phyloP scores from a whole-genome alignment of 2,888 invertebrate genomes.

The Gymnocheta viridis region DNA sequence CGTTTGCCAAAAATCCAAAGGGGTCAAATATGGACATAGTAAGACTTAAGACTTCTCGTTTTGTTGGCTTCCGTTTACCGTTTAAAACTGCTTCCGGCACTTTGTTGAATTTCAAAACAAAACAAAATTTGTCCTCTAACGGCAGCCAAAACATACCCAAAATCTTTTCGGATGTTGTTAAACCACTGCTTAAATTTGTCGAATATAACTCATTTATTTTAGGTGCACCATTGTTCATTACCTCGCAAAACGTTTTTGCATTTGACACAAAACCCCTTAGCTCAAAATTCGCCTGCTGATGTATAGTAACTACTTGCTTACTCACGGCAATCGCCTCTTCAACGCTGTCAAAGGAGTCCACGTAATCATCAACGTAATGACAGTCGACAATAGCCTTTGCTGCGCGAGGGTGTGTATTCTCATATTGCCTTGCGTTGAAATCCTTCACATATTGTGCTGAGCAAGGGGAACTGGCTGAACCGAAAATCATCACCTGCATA shows the following conservation, averaged over 20 bases:
- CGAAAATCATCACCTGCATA: slow-evolving; percentile 69
- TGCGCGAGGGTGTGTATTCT: slow-evolving; percentile 42
- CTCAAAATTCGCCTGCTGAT: slow-evolving; percentile 56
- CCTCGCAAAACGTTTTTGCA: slow-evolving; percentile 1
- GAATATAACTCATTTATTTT: neutral
- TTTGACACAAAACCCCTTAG: slow-evolving; percentile 64
- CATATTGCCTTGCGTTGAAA: slow-evolving; percentile 16
- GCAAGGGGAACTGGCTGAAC: slow-evolving; percentile 60
- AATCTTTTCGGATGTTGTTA: slow-evolving; percentile 27
- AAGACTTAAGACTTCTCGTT: slow-evolving; percentile 42
- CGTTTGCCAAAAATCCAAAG: slow-evolving; percentile 50
- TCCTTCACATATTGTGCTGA: slow-evolving; percentile 48
- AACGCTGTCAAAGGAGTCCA: slow-evolving; percentile 55
- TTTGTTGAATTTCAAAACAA: slow-evolving; percentile 51
- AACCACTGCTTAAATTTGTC: slow-evolving; percentile 30
- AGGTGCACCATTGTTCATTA: neutral
- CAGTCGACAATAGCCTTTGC: too few relatives aligned
- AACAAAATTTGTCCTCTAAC: slow-evolving; percentile 51
- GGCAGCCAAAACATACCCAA: slow-evolving; percentile 54
- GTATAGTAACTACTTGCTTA: slow-evolving; percentile 56
- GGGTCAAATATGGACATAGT: slow-evolving; percentile 53
- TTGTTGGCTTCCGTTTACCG: slow-evolving; percentile 47
- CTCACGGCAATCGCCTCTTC: slow-evolving; percentile 59
- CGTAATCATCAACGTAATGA: slow-evolving; percentile 66
- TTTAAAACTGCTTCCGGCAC: slow-evolving; percentile 48